phyloP scores from a whole-genome alignment of 1,140 invertebrate species.

The Caenorhabditis brenneri region DNA sequence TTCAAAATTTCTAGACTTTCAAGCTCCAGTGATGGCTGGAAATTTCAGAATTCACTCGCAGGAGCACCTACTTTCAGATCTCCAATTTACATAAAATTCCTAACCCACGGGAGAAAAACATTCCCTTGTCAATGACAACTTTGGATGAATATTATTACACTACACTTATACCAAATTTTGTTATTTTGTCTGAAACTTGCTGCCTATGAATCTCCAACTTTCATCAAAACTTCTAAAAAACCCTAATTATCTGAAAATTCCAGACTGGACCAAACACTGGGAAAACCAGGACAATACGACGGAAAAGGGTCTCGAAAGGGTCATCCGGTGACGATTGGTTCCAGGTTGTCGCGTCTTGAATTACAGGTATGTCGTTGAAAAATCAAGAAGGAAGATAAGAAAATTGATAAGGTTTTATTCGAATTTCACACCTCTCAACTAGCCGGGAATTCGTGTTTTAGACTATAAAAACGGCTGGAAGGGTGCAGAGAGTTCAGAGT shows the following conservation, averaged over 20 bases:
- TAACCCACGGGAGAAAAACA: too few relatives aligned
- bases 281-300: conserved; percentile 82
- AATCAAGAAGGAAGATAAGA: neutral
- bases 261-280: conserved; percentile 83
- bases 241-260: conserved; percentile 36
- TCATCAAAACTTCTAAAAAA: too few relatives aligned
- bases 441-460: neutral
- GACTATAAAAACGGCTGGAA: neutral
- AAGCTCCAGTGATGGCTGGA: too few relatives aligned
- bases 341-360: conserved; percentile 80
- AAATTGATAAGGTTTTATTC: neutral
- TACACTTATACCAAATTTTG: too few relatives aligned
- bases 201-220: neutral
- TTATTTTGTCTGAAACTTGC: too few relatives aligned
- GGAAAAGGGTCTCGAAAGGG: conserved; percentile 79
- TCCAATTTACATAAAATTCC: too few relatives aligned
- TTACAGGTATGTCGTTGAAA: conserved; percentile 76
- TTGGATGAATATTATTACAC: too few relatives aligned
- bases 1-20: too few relatives aligned
- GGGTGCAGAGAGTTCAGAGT: neutral
- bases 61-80: too few relatives aligned
- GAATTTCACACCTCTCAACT: conserved; percentile 8
- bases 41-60: too few relatives aligned
- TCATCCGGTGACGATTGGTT: conserved; percentile 82
- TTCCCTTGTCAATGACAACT: too few relatives aligned